Percentiles rank a stretch among this genome's conserved stretches.
Conservation (phyloP, 1,140 invertebrate species). For the Brachionus paranguensis region DNA sequence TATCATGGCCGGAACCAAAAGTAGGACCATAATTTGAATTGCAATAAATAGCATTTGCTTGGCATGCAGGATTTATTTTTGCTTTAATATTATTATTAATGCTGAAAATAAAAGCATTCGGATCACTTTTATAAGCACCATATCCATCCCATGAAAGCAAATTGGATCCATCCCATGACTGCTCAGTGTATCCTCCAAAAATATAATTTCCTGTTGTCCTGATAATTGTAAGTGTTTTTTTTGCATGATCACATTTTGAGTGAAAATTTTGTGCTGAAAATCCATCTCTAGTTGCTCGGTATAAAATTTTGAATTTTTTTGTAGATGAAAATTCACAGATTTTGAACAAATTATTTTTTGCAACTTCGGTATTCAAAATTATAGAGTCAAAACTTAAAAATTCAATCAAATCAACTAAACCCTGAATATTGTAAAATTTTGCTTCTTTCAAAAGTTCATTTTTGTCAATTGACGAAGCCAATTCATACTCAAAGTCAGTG, state of each 20-base stretch:
- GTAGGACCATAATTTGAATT: background rate
- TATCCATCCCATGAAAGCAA: background rate
- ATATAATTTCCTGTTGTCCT: background rate
- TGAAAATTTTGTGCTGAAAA: slow-evolving; percentile 1
- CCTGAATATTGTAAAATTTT: slow-evolving; percentile 24
- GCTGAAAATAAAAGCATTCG: background rate
- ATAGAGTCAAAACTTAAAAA: background rate
- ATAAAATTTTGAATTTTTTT: background rate
- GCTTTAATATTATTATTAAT: background rate
- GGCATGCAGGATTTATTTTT: background rate
- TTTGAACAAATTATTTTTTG: background rate
- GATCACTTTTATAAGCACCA: background rate
- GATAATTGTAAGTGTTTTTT: background rate
- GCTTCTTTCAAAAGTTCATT: background rate
- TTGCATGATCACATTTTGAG: background rate
- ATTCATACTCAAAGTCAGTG: slow-evolving; percentile 1
- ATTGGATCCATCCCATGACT: background rate
- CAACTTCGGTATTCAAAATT: too few relatives aligned
- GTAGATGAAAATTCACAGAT: background rate
- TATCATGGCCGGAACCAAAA: background rate
- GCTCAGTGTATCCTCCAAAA: background rate
- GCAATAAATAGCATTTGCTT: background rate
- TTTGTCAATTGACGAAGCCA: background rate
- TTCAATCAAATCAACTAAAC: background rate
- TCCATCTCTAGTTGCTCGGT: background rate